Base-by-base conservation (phyloP, 2,888 invertebrate genomes). In the Acheta domesticus region DNA sequence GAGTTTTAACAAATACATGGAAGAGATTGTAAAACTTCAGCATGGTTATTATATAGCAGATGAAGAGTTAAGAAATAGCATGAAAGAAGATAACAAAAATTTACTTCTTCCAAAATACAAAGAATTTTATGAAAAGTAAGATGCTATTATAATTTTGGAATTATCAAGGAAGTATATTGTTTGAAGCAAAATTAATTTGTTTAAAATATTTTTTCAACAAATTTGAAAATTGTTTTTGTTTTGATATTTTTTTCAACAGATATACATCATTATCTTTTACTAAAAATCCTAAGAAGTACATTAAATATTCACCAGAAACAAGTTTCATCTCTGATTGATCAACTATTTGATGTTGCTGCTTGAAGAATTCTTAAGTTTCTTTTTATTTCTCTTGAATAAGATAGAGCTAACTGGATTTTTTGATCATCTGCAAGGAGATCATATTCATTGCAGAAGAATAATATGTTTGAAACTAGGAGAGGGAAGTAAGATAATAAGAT, bases 1-100 rank as follows among this genome's bases (percentile, higher is more conserved):
- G 96, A 93, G 94, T 78, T 98, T 98, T 87, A 98, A 98, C 87
- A 96, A 96, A 86, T 98, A 98, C 87, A 93, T 98, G 86, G 98
- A 98, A 85, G 97, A 98, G 84, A 91, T 94, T 19, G 91, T 92
- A 2, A 92, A 93, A 83, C 91, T 92, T 50, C 98, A 98, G 88
- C 92, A 96, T 81, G 92, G 93, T 50, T 98, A 97, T 88, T 95
- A 96, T 78, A 95, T 98, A 84, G 98, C 98, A 0, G 98, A 98
- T 88, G 91, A 93, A 1, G 96, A 97, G 84, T 89, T 98, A 79
- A 90, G 98, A 75, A 95, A 96, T 86, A 92, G 93, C 80, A 90
- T 98, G 77, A 96, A 96, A 86, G 89, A 94, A 19, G 97, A 96
- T 87, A 96, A 97, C 88, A 95, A 95, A 85, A 94, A 96, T 84